phyloP scores from a whole-genome alignment of 2,888 invertebrate species.

The Macrophya annulata region DNA sequence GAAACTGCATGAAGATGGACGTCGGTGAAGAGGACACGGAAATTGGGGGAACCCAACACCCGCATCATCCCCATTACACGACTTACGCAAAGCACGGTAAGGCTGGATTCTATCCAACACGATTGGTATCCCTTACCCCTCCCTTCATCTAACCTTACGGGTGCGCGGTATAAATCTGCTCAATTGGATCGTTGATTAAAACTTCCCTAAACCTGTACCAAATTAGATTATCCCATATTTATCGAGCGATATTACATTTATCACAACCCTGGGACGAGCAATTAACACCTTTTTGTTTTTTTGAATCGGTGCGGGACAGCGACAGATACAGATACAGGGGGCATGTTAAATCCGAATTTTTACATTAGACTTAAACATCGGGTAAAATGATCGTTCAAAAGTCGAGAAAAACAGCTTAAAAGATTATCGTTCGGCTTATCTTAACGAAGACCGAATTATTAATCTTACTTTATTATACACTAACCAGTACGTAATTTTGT shows the following conservation, averaged over 20 bases:
- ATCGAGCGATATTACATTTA: conserved; percentile 4
- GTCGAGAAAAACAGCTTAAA: neutral
- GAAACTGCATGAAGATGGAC: conserved; percentile 69
- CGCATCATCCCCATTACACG: conserved; percentile 68
- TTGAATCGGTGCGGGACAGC: neutral
- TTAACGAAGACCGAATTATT: neutral
- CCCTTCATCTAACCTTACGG: neutral
- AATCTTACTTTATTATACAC: neutral
- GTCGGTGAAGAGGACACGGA: conserved; percentile 70
- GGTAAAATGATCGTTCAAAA: neutral
- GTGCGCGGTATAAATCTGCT: conserved; percentile 16
- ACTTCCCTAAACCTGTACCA: neutral
- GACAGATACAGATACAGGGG: no score
- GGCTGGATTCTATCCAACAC: conserved; percentile 7
- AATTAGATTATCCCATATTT: conserved; percentile 43
- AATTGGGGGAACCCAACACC: conserved; percentile 66
- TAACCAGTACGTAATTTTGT: neutral
- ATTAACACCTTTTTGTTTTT: neutral
- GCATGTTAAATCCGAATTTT: neutral
- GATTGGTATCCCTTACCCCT: neutral
- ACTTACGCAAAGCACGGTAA: conserved; percentile 70
- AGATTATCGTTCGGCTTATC: neutral
- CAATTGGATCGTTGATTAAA: conserved; percentile 48
- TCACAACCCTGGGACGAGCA: conserved; percentile 1
- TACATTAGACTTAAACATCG: neutral